Conservation (phyloP, 1,140 invertebrate species). For the Gryon sp. region DNA sequence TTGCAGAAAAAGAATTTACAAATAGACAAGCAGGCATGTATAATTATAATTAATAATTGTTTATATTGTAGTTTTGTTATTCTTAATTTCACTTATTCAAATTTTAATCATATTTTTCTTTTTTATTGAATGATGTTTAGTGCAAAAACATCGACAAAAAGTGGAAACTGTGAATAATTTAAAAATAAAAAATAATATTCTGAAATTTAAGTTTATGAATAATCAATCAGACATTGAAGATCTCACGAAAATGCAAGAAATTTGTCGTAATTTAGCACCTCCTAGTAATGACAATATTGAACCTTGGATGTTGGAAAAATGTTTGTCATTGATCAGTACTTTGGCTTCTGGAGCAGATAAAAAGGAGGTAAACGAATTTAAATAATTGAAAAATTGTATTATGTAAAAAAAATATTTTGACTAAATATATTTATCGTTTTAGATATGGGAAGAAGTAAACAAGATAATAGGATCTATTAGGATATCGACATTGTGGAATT, state of each 20-base stretch:
- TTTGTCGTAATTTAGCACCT: conserved; percentile 71
- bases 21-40: conserved; percentile 68
- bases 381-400: conserved; percentile 3
- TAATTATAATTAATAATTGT: conserved; percentile 1
- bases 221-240: conserved; percentile 64
- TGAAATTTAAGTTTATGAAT: conserved; percentile 68
- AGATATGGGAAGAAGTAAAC: conserved; percentile 69
- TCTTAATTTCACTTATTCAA: conserved; percentile 3
- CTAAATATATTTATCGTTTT: conserved; percentile 12
- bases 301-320: conserved; percentile 62
- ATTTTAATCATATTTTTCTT: too few relatives aligned
- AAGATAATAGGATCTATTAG: conserved; percentile 64
- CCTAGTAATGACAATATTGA: conserved; percentile 62
- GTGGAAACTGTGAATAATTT: conserved; percentile 46
- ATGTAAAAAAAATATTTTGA: not conserved
- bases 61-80: not conserved
- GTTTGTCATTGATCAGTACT: conserved; percentile 65
- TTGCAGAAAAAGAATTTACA: conserved; percentile 65
- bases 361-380: conserved; percentile 62
- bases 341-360: conserved; percentile 68
- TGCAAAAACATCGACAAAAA: conserved; percentile 59
- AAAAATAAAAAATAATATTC: conserved; percentile 64
- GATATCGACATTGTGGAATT: conserved; percentile 68
- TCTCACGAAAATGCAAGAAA: conserved; percentile 67
- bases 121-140: too few relatives aligned